Evolutionary conservation across 2,113 vertebrate species (phyloP), one percentile per base, ranked within the genome.

Genomic region (Percina caprodes): DNA sequence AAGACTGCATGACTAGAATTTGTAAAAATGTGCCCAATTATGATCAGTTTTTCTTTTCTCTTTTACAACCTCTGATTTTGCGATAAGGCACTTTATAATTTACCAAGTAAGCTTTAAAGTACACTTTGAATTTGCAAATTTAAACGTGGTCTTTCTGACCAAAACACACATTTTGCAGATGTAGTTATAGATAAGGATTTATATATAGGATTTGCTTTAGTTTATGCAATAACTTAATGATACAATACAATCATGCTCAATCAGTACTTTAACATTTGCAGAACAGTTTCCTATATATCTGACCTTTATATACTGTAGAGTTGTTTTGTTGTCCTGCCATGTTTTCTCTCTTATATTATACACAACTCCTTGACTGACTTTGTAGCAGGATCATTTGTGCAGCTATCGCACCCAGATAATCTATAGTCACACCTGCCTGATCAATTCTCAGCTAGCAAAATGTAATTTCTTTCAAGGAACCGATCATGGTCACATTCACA

Each of bases 321-420:
- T 16, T 11, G 0, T 19, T 21, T 13, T 19, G n/a, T 16, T 18
- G 35, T 48, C 51, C 55, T 2, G 18, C 4, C 13, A 23, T n/a
- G 54, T 19, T 71, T 19, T 5, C 26, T 59, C 14, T 33, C 12
- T 30, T 30, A 48, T 39, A 4, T 11, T 10, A 26, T 69, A 48
- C 49, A 33, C 21, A 60, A n/a, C 42, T 24, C 45, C 23, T n/a
- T n/a, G 55, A 58, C 68, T 33, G 49, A 63, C 55, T 63, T 81
- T 68, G 42, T 4, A n/a, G 45, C 21, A 13, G 49, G 16, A 48
- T n/a, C 1, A 30, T 79, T 75, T 51, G 11, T 62, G 61, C 19
- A 30, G 26, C 19, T 33, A 14, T 61, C 33, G 23, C 42, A 21
- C 24, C 13, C 19, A 9, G 30, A 24, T 61, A n/a, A 61, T 63